These are phyloP conservation scores for Nephrotoma guestfalica DNA, from an alignment of 2,888 invertebrate genomes.

Conservation along the genomic window DNA sequence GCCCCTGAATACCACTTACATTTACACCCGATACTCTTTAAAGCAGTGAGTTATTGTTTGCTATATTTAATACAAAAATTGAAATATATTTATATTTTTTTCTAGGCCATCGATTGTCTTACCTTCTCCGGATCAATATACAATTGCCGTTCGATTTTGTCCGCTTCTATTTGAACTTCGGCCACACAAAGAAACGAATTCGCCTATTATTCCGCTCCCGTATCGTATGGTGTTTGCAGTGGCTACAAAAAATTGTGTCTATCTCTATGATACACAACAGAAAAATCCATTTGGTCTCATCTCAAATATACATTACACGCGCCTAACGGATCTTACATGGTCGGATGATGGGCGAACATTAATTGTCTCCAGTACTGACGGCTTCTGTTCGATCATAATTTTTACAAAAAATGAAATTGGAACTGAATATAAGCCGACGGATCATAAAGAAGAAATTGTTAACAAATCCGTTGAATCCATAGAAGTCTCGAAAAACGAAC, in stretches of 20 bases:
- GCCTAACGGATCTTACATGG: constrained; percentile 80
- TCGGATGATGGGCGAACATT: constrained; percentile 62
- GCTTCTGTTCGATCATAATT: constrained; percentile 73
- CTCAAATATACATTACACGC: constrained; percentile 78
- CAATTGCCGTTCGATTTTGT: constrained; percentile 71
- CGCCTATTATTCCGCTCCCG: constrained; percentile 44
- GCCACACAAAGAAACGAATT: constrained; percentile 32
- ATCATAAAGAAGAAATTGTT: constrained; percentile 24
- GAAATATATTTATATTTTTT: constrained; percentile 16
- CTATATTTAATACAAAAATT: constrained; percentile 6
- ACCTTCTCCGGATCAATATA: constrained; percentile 65
- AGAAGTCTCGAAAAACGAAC: not conserved
- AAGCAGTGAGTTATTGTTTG: constrained; percentile 37
- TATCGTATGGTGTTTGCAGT: constrained; percentile 84
- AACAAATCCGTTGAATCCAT: constrained; percentile 14
- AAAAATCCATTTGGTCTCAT: constrained; percentile 61
- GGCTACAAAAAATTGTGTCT: constrained; percentile 72
- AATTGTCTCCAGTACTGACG: constrained; percentile 75
- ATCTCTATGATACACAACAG: constrained; percentile 82
- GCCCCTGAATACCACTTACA: constrained; percentile 40
- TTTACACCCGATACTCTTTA: constrained; percentile 42
- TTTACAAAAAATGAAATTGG: constrained; percentile 64
- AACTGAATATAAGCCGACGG: constrained; percentile 34
- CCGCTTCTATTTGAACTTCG: constrained; percentile 55
- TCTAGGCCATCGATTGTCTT: constrained; percentile 61